Evolutionary conservation across 2,888 invertebrate genomes (phyloP), one percentile per base, ranked within the genome.

Genomic region (Andrena trimmerana): DNA sequence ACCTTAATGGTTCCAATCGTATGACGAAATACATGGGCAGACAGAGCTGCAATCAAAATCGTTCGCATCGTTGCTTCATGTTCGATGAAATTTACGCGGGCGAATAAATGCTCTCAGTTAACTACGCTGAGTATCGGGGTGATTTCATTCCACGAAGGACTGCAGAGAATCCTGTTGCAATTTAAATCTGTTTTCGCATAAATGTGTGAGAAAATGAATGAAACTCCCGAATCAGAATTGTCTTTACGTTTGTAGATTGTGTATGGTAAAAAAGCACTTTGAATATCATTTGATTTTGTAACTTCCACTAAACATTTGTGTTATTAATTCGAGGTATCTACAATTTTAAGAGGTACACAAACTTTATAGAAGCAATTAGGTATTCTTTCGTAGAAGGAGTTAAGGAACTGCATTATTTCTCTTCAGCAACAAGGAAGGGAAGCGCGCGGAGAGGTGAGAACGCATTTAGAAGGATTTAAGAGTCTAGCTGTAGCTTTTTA

Each of bases 381-480:
- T 42, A 42, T 42, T 42, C 42, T 42, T 42, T 42, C 42, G 42
- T 5, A 27, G 33, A 33, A 7, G 54, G 33, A 54, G n/a, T 48
- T 67, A 31, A 48, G 33, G 0, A 13, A 5, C 33, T 29, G 7
- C 42, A 8, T n/a, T 29, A 7, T 24, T 24, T 16, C 3, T 29
- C 50, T 33, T 20, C 10, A 42, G 36, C 20, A 36, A 54, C 31
- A 29, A 4, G 6, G 33, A 50, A 20, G 33, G 4, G n/a, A 24
- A n/a, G n/a, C 62, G 33, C 2, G 50, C 10, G 77, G 60, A 24
- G 20, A 62, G 48, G 42, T 68, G 62, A 33, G 31, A 54, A 54
- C 31, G 27, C 67, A 42, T 78, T 78, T 31, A 31, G 16, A 36
- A 62, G 77, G 77, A 67, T 78, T 78, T 67, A 76, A 54, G 54